A percentile compares a stretch with the other conserved stretches of the same genome.
phyloP scores from a whole-genome alignment of 2,113 vertebrate genomes.

The human (Homo sapiens) region GRCh38 chr18:49673501-49674000 shows the following conservation, averaged over 20 bases:
- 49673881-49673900: not conserved
- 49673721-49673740: not conserved
- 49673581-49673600: not conserved
- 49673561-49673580: not conserved
- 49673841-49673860: not conserved
- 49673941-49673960: not conserved
- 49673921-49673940: not conserved
- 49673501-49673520: not conserved
- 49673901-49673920: not conserved
- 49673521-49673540: not conserved
- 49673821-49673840: not conserved
- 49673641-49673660: not conserved
- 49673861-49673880: not conserved
- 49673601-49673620: not conserved
- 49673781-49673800: not conserved
- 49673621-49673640: not conserved
- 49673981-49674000: not conserved
- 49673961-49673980: not conserved
- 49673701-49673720: not conserved
- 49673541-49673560: not conserved
- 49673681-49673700: not conserved
- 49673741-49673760: not conserved
- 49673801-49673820: not conserved
- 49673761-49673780: not conserved
- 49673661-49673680: not conserved